Evolutionary conservation across 2,797 vertebrate species (phyloP).

Genomic region (Lepus oiostolus): DNA sequence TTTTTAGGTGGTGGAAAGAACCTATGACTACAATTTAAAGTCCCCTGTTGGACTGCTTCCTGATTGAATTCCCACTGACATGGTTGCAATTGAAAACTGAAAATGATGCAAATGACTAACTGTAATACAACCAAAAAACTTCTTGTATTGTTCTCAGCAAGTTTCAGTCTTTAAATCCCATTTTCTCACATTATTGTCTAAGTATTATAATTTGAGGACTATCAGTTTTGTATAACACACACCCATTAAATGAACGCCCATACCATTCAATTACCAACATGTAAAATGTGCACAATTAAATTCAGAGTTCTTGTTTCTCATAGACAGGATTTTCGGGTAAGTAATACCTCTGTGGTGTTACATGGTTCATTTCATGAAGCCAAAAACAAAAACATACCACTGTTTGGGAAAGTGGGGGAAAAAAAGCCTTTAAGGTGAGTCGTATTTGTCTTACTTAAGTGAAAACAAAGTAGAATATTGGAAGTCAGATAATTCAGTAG

Average conservation of each 20-base stretch:
- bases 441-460: not conserved
- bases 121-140: constrained; percentile 5
- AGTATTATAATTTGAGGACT: not conserved
- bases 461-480: not conserved
- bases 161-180: constrained; percentile 8
- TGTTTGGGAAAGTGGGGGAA: not conserved
- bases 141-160: not conserved
- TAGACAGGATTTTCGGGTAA: not conserved
- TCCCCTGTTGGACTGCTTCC: constrained; percentile 26
- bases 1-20: not conserved
- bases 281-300: not conserved
- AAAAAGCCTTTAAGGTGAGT: not conserved
- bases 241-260: not conserved
- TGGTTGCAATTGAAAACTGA: not conserved
- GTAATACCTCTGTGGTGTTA: not conserved
- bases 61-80: constrained; percentile 57
- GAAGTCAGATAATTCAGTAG: not conserved
- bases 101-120: constrained; percentile 54
- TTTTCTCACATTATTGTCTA: constrained; percentile 2
- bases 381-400: not conserved
- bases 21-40: not conserved
- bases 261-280: not conserved
- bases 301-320: not conserved
- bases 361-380: not conserved
- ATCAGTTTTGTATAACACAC: not conserved